Evolutionary conservation across 2,888 invertebrate genomes (phyloP), one percentile per base, ranked within the genome.

Genomic region (Conomelus anceps): DNA sequence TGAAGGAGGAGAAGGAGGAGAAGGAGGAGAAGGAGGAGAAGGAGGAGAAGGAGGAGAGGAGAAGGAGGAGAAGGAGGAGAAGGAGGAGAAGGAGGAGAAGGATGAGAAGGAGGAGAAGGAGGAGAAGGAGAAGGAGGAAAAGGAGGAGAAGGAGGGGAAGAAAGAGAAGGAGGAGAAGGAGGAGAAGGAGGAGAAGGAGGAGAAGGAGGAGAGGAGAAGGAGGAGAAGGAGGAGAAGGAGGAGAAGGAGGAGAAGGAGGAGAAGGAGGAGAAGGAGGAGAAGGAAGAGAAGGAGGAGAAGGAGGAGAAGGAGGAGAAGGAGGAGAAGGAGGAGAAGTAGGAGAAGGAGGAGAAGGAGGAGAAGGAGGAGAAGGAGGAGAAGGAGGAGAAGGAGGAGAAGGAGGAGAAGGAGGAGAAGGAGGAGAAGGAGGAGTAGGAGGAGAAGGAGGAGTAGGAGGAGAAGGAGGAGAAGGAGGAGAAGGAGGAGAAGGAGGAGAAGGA

Each of bases 211-310:
- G 87, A 86, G 89, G 34, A 87, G 84, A 23, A 89, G 89, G 89
- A 92, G 92, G 92, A 92, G 92, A 90, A 89, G 88, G 88, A 89
- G 89, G 87, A 90, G 90, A 89, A 89, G 90, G 87, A 86, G 34
- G 88, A 23, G 85, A 89, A 87, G 87, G 89, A 90, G 89, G 86
- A 88, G 86, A 89, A 63, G 85, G 23, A 89, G 24, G 89, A 23
- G 85, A 26, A 24, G 34, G 89, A 88, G 22, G 63, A 88, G 85
- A 88, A 88, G 29, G 11, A 23, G 22, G 87, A 34, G 23, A n/a
- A 22, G 6, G 23, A 9, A 22, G 23, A 84, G 29, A 20, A 13
- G 23, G 23, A 23, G 84, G 24, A 22, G 29, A 29, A 29, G 29
- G 23, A 29, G 87, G 22, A 29, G 17, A 22, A 87, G 24, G n/a